phyloP scores from a whole-genome alignment of 2,113 vertebrate species.

The Epinephelus fuscoguttatus region DNA sequence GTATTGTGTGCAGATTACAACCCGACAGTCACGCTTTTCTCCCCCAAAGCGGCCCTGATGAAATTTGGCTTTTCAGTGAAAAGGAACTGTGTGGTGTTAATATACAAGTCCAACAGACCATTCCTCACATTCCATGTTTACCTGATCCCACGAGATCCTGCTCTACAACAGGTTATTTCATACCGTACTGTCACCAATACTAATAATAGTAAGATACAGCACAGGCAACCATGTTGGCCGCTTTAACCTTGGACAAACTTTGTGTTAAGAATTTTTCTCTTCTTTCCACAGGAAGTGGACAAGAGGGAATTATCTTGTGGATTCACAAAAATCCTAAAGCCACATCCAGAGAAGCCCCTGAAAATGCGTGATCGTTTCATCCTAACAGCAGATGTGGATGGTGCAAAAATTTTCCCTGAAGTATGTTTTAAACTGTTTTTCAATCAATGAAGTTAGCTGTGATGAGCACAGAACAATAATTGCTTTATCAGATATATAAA shows the following conservation, averaged over 20 bases:
- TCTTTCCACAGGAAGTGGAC: background rate
- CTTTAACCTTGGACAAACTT: background rate
- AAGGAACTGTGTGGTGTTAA: constrained; percentile 20
- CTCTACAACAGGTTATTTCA: constrained; percentile 34
- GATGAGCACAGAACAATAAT: too few relatives aligned
- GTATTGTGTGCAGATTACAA: constrained; percentile 26
- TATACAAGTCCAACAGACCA: background rate
- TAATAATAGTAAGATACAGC: background rate
- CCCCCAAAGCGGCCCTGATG: constrained; percentile 8
- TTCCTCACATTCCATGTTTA: constrained; percentile 48
- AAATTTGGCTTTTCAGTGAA: background rate
- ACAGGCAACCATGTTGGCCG: too few relatives aligned
- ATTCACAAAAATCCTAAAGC: background rate
- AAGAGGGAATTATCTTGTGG: background rate
- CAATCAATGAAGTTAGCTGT: background rate
- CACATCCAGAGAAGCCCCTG: background rate
- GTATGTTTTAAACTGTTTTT: background rate
- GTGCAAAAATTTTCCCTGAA: background rate
- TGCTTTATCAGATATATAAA: too few relatives aligned
- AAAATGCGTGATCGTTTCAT: background rate
- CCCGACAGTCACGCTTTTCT: background rate
- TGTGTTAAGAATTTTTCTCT: background rate
- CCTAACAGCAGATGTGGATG: background rate
- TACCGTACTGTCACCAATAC: background rate
- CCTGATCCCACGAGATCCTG: constrained; percentile 38